These are phyloP conservation scores for Parnassius apollo DNA, from an alignment of 2,888 invertebrate genomes.

Conservation along the genomic window DNA sequence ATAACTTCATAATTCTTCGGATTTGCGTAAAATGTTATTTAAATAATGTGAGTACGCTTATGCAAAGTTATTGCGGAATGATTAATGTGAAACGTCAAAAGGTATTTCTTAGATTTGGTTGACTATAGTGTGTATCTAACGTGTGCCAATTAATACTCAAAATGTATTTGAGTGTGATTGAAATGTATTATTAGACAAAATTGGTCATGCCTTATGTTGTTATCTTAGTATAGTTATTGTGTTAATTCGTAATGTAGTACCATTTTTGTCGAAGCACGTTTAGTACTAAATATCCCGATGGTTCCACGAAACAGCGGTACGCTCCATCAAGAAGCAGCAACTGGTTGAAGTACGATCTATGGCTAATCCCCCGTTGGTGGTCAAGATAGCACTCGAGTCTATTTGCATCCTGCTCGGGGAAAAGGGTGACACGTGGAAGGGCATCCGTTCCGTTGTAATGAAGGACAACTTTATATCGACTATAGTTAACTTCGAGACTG, in stretches of 20 bases:
- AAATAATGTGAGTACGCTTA: too few species aligned
- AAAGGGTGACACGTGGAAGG: conserved; percentile 95
- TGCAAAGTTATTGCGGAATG: too few species aligned
- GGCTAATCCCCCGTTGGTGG: conserved; percentile 95
- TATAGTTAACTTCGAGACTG: conserved; percentile 96
- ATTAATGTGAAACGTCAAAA: too few species aligned
- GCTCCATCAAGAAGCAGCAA: conserved; percentile 97
- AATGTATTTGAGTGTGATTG: conserved; percentile 14
- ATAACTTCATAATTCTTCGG: too few species aligned
- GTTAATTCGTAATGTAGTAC: not conserved
- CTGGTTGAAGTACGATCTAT: conserved; percentile 96
- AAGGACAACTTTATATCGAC: conserved; percentile 97
- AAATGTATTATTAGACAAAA: conserved; percentile 18
- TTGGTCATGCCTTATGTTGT: not conserved
- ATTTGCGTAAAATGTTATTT: too few species aligned
- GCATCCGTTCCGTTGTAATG: conserved; percentile 94
- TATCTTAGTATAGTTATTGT: too few species aligned
- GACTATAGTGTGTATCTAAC: conserved; percentile 26
- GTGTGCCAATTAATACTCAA: conserved; percentile 25
- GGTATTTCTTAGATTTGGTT: too few species aligned
- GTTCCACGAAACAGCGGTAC: conserved; percentile 85
- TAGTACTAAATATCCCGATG: conserved; percentile 23
- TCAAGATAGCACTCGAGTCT: conserved; percentile 96
- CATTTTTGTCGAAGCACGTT: conserved; percentile 5
- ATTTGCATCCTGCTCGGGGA: conserved; percentile 96